Conservation (phyloP, 2,797 vertebrate genomes). For the Steatocranus sp. region DNA sequence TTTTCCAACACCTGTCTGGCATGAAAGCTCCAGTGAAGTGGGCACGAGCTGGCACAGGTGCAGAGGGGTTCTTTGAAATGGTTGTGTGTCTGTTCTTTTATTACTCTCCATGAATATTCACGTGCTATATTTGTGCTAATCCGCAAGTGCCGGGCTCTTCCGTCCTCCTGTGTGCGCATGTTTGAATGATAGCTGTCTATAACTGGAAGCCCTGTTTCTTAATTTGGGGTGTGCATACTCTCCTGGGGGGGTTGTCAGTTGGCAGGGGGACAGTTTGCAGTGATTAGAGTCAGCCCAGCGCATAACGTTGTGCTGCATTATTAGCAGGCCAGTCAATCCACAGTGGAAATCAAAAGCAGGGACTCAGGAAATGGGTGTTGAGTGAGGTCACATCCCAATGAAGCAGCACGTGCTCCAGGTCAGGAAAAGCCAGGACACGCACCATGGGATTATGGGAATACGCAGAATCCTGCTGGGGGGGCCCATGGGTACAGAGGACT, state of each 20-base stretch:
- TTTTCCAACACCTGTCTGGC: slow-evolving; percentile 49
- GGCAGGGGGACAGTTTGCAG: slow-evolving; percentile 49
- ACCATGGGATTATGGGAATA: slow-evolving; percentile 65
- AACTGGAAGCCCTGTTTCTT: slow-evolving; percentile 57
- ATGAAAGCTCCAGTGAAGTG: slow-evolving; percentile 32
- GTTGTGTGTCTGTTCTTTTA: slow-evolving; percentile 5
- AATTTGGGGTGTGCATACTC: slow-evolving; percentile 51
- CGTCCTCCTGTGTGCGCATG: background rate
- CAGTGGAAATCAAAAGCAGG: slow-evolving; percentile 80
- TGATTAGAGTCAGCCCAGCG: slow-evolving; percentile 52
- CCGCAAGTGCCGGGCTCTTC: background rate
- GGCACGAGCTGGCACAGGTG: slow-evolving; percentile 29
- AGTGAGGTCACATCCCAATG: slow-evolving; percentile 71
- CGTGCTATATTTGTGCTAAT: slow-evolving; percentile 14
- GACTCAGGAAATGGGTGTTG: slow-evolving; percentile 77
- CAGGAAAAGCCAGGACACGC: slow-evolving; percentile 68
- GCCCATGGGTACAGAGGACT: background rate
- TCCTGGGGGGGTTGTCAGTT: slow-evolving; percentile 35
- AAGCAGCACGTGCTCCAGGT: slow-evolving; percentile 65
- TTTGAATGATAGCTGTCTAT: slow-evolving; percentile 44
- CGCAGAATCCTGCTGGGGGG: slow-evolving; percentile 14
- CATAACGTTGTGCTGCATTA: slow-evolving; percentile 36
- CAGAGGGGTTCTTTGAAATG: slow-evolving; percentile 2
- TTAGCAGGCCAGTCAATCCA: slow-evolving; percentile 71
- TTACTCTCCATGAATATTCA: background rate